Conservation (phyloP, 1,140 invertebrate genomes). For the Sitophilus oryzae region DNA sequence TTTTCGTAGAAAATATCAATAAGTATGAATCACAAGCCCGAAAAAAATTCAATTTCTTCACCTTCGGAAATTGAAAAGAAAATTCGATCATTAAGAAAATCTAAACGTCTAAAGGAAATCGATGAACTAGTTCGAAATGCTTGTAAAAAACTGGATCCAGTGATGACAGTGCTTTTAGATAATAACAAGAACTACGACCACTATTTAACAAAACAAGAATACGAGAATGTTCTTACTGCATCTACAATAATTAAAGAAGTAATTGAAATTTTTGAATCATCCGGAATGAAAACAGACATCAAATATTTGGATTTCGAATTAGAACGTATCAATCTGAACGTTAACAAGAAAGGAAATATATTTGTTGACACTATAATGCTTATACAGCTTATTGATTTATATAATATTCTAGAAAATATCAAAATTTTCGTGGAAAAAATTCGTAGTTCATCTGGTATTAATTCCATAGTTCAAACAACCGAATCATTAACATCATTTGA, state of each 20-base stretch:
- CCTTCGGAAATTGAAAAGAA: constrained; percentile 9
- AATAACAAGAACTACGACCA: not conserved
- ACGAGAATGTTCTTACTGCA: not conserved
- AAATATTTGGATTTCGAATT: constrained; percentile 8
- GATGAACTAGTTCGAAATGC: constrained; percentile 4
- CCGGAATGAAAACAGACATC: constrained; percentile 1
- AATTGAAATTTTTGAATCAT: not conserved
- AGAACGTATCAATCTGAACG: constrained; percentile 10
- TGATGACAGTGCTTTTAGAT: constrained; percentile 10
- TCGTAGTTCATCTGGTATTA: constrained; percentile 6
- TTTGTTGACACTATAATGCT: constrained; percentile 21
- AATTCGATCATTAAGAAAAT: not conserved
- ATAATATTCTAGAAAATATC: constrained; percentile 21
- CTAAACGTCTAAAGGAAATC: constrained; percentile 2
- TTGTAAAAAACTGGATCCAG: constrained; percentile 8
- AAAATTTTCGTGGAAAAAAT: constrained; percentile 12
- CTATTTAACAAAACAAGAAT: constrained; percentile 1
- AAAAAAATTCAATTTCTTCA: not conserved
- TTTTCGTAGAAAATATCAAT: not conserved
- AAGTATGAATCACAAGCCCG: not conserved
- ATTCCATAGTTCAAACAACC: constrained; percentile 19
- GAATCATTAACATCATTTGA: constrained; percentile 2
- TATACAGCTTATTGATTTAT: constrained; percentile 21
- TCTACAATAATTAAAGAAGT: not conserved
- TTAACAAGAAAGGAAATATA: constrained; percentile 14